Conservation (phyloP, 2,888 invertebrate genomes). For the Euplexia lucipara region DNA sequence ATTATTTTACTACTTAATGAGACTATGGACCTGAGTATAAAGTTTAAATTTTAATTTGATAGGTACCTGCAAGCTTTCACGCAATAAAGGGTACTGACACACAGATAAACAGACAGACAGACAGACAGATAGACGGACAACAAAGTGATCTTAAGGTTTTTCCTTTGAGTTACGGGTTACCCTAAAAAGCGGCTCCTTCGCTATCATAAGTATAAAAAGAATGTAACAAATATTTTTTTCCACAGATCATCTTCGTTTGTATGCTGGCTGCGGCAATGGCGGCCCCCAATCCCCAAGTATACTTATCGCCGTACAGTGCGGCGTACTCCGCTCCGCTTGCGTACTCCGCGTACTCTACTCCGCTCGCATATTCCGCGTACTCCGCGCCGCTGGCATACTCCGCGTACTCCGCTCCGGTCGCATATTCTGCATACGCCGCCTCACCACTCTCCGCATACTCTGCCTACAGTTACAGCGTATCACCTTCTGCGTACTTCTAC, state of each 20-base stretch:
- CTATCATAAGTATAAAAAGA: too few relatives aligned
- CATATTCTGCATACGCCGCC: constrained; percentile 66
- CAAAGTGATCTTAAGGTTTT: too few relatives aligned
- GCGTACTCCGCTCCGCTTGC: constrained; percentile 56
- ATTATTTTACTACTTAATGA: too few relatives aligned
- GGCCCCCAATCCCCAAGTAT: constrained; percentile 44
- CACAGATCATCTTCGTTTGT: constrained; percentile 44
- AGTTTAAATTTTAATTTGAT: too few relatives aligned
- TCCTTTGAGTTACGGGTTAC: too few relatives aligned
- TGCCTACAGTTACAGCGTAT: constrained; percentile 65
- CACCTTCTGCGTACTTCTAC: constrained; percentile 63
- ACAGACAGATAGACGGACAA: too few relatives aligned
- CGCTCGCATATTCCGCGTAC: constrained; percentile 64
- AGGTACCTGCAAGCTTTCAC: too few relatives aligned
- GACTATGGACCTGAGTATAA: too few relatives aligned
- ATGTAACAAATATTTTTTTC: constrained; percentile 1
- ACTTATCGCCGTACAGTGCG: constrained; percentile 12
- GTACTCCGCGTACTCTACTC: constrained; percentile 17
- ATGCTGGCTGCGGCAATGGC: constrained; percentile 40
- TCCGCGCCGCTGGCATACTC: constrained; percentile 52
- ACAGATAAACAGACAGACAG: too few relatives aligned
- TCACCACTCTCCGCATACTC: constrained; percentile 68
- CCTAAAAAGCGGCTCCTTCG: too few relatives aligned
- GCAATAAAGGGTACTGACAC: too few relatives aligned
- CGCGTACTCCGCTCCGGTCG: constrained; percentile 11